Evolutionary conservation across 2,113 vertebrate species (phyloP).

Genomic region (Gadus chalcogrammus): DNA sequence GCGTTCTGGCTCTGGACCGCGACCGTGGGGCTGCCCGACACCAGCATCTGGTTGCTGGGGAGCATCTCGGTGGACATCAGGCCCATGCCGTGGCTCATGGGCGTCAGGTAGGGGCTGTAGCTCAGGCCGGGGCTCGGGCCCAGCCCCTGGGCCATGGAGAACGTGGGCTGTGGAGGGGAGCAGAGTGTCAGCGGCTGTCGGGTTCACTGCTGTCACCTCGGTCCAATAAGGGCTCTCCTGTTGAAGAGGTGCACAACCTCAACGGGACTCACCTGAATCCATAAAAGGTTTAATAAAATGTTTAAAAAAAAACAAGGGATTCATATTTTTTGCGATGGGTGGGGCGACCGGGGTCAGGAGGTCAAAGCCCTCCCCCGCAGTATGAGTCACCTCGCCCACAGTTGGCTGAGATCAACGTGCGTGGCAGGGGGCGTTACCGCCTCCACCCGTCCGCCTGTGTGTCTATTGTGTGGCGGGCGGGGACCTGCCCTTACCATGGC

Average conservation of each 20-base stretch:
- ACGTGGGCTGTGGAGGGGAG: slow-evolving; percentile 76
- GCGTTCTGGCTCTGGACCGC: slow-evolving; percentile 83
- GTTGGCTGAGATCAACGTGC: too few species aligned
- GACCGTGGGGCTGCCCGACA: slow-evolving; percentile 86
- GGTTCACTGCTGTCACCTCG: neutral
- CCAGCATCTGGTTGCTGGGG: slow-evolving; percentile 80
- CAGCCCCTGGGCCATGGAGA: slow-evolving; percentile 84
- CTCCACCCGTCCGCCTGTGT: too few species aligned
- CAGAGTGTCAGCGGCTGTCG: slow-evolving; percentile 1
- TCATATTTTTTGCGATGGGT: too few species aligned
- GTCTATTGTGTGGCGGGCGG: too few species aligned
- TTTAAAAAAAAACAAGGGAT: too few species aligned
- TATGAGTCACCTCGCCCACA: too few species aligned
- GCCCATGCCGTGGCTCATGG: slow-evolving; percentile 86
- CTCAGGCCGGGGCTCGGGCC: slow-evolving; percentile 85
- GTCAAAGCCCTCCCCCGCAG: neutral
- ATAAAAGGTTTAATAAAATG: too few species aligned
- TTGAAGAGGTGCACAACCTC: too few species aligned
- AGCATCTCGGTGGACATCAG: slow-evolving; percentile 91
- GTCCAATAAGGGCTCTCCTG: too few species aligned
- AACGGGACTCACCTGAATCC: too few species aligned
- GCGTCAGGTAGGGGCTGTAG: slow-evolving; percentile 90
- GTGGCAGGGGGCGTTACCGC: too few species aligned
- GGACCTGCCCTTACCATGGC: slow-evolving; percentile 76
- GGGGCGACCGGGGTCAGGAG: neutral